Evolutionary conservation across 2,113 vertebrate species (phyloP).

Genomic region (Centropristis striata): DNA sequence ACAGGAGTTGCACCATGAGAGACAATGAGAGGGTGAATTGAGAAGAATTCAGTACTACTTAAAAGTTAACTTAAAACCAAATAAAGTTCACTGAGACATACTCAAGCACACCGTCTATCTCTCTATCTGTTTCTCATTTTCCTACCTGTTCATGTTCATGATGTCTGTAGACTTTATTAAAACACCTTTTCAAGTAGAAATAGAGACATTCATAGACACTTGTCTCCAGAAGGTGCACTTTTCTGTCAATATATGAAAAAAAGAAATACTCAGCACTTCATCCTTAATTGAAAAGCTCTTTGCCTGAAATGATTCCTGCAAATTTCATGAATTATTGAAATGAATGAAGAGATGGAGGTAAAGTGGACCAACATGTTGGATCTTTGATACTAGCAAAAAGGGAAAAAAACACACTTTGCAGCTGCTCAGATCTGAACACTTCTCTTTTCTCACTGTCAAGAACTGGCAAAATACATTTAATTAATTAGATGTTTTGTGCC

Average conservation of each 20-base stretch:
- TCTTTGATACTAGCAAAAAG: conserved; percentile 51
- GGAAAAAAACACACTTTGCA: conserved; percentile 13
- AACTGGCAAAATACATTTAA: conserved; percentile 42
- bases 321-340: conserved; percentile 78
- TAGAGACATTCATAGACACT: conserved; percentile 46
- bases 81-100: neutral
- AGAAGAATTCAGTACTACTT: no score
- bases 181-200: conserved; percentile 54
- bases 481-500: conserved; percentile 40
- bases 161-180: conserved; percentile 20
- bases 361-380: conserved; percentile 54
- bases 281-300: conserved; percentile 76
- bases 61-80: no score
- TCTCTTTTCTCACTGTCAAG: conserved; percentile 21
- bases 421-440: conserved; percentile 12
- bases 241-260: conserved; percentile 33
- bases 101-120: conserved; percentile 1
- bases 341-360: conserved; percentile 49
- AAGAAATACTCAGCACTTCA: conserved; percentile 41
- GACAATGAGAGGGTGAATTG: no score
- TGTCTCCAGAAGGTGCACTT: conserved; percentile 57
- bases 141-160: neutral
- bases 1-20: no score
- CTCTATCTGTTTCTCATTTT: neutral
- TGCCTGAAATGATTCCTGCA: conserved; percentile 63